Evolutionary conservation across 2,888 invertebrate species (phyloP), one percentile per base, ranked within the genome.

Genomic region (Eutolmus rufibarbis): DNA sequence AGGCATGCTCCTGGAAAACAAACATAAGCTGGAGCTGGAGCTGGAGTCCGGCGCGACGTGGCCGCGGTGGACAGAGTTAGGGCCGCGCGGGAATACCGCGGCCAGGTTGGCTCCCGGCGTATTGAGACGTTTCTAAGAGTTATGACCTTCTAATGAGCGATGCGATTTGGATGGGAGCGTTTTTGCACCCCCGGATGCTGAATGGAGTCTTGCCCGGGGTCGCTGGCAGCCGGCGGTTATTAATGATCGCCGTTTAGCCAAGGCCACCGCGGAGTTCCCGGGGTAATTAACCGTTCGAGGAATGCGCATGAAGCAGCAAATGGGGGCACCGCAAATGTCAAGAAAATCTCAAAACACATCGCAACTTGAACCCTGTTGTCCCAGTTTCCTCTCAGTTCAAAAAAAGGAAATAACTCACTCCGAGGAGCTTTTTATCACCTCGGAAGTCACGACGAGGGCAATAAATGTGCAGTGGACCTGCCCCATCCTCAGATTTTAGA

Each of bases 111-210:
- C 40, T 77, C n/a, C 77, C 37, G 37, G 40, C 37, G n/a, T 81
- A 81, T 81, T 81, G 51, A 81, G 81, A 81, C 56, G 81, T 81
- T 56, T n/a, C 81, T 16, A 31, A 81, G 56, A 81, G 81, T 81
- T 81, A 81, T 81, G 81, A 81, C 81, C 81, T 66, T 81, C 43
- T 56, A 81, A 81, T 81, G 46, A 81, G 81, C 51, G 28, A 81
- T 81, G 81, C 51, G 51, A 81, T 56, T 81, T 81, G 34, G 81
- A 14, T 19, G 81, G 40, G 76, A 40, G 66, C 28, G 66, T 78
- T 78, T 78, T 78, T 78, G 78, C 78, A 78, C 78, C 34, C 37
- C 66, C 34, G 34, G 40, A 76, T 16, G 2, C n/a, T 76, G 34
- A n/a, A 8, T 7, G 28, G 76, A 76, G 76, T 76, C 51, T 51